These are phyloP conservation scores for Caenorhabditis brenneri DNA, from an alignment of 1,140 invertebrate species.

Conservation along the genomic window DNA sequence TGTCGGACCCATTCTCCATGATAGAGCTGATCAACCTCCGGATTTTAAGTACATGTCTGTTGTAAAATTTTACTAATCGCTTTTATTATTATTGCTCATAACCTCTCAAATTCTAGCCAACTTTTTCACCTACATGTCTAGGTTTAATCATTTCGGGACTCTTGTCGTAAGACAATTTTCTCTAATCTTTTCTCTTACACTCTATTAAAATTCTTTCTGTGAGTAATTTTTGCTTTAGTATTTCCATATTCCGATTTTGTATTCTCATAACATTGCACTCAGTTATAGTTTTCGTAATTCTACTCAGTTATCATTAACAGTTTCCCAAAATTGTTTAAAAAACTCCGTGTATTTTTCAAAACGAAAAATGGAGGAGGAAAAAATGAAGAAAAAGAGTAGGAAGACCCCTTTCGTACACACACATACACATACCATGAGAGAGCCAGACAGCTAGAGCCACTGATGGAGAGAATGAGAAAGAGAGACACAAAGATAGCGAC, in stretches of 20 bases:
- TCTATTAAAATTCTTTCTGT: too few species aligned
- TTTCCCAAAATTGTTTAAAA: background rate
- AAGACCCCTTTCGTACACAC: slow-evolving; percentile 25
- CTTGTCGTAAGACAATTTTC: background rate
- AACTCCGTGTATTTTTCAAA: slow-evolving; percentile 31
- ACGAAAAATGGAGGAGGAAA: background rate
- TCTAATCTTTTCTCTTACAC: too few species aligned
- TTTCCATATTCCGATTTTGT: too few species aligned
- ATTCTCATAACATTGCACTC: too few species aligned
- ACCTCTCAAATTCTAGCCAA: too few species aligned
- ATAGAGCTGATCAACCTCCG: background rate
- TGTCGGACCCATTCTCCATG: slow-evolving; percentile 4
- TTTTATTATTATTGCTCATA: too few species aligned
- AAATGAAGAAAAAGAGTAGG: slow-evolving; percentile 29
- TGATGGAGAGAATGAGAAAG: background rate
- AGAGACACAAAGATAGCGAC: slow-evolving; percentile 6
- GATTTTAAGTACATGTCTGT: background rate
- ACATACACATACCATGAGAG: background rate
- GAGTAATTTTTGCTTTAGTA: too few species aligned
- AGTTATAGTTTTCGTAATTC: background rate
- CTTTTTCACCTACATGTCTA: too few species aligned
- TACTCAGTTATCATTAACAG: background rate
- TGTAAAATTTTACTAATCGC: background rate
- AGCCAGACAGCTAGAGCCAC: slow-evolving; percentile 18
- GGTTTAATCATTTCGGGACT: background rate